A percentile compares a stretch with the other conserved stretches of the same genome.
phyloP scores from a whole-genome alignment of 2,797 vertebrate species.

The Stomatorhinus walkeri region DNA sequence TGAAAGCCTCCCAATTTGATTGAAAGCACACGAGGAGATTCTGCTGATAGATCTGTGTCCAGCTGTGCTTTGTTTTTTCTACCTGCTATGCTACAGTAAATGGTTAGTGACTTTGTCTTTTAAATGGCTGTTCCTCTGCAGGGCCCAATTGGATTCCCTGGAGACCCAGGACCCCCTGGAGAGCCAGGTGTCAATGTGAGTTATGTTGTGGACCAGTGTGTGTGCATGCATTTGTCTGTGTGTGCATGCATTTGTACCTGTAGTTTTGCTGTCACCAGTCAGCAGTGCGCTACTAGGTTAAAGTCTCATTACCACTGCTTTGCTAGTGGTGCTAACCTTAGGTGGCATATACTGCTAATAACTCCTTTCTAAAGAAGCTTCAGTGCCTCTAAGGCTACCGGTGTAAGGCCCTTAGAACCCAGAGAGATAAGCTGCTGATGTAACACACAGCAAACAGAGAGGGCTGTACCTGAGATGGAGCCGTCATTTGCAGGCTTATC shows the following conservation, averaged over 20 bases:
- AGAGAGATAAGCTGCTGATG: background rate
- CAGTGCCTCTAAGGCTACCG: background rate
- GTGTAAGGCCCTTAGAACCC: background rate
- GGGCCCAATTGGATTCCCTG: slow-evolving; percentile 82
- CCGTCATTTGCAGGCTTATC: background rate
- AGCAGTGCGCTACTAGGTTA: background rate
- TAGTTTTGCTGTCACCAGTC: background rate
- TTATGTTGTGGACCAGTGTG: slow-evolving; percentile 6
- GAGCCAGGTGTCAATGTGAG: slow-evolving; percentile 74
- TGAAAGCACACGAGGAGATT: background rate
- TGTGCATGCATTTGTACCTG: background rate
- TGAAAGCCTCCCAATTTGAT: background rate
- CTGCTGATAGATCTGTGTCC: background rate
- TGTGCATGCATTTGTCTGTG: background rate
- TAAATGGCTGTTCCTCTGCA: slow-evolving; percentile 34
- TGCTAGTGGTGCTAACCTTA: background rate
- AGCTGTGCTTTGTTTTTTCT: background rate
- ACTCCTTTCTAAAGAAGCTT: background rate
- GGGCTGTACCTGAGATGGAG: background rate
- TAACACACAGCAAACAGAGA: background rate
- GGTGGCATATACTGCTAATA: background rate
- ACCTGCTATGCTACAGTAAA: background rate
- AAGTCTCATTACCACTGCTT: background rate
- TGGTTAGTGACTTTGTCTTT: background rate
- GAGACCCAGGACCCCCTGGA: slow-evolving; percentile 75